Base-by-base conservation (phyloP, 2,113 vertebrate genomes). In the Osmerus mordax region DNA sequence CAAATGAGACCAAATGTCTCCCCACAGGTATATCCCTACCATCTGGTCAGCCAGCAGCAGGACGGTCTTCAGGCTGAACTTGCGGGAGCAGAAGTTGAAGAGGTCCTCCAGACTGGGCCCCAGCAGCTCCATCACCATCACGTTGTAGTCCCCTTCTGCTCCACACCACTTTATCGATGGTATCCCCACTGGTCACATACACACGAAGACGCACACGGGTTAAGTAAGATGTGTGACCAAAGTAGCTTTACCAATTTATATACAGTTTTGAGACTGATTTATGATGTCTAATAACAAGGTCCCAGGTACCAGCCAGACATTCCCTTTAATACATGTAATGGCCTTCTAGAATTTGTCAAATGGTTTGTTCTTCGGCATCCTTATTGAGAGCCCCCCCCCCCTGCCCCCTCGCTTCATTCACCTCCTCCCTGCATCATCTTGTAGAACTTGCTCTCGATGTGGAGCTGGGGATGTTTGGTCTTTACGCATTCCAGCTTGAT, bases 401-500 rank as follows among this genome's bases (percentile, higher is more conserved):
- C 47, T 65, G 18, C 18, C 41, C 11, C 9, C 13, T 6, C 29
- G 3, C 25, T 53, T 65, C 41, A 90, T 93, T 85, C 41, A 98
- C 97, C 96, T 94, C 97, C 97, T 73, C 96, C 97, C 87, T 98
- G 97, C 97, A 98, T 98, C 97, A 98, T 98, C 92, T 98, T 98
- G 92, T 98, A 98, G 87, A 98, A 98, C 87, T 98, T 98, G 95
- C 97, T 98, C 91, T 98, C 97, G 18, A 98, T 98, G 89, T 98
- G 97, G 73, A 98, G 88, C 88, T 98, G 97, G 1, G 97, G 97
- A 84, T 98, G 97, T 89, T 98, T 98, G 21, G 97, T 98, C 84
- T 98, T 98, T 83, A 98, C 97, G 87, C 97, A 98, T 89, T 98
- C 97, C 55, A 98, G 92, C 86, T 98, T 98, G 87, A 98, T 98